Percentiles rank a stretch among this genome's conserved stretches.
phyloP scores from a whole-genome alignment of 2,113 vertebrate genomes.

The Oryzias curvinotus region DNA sequence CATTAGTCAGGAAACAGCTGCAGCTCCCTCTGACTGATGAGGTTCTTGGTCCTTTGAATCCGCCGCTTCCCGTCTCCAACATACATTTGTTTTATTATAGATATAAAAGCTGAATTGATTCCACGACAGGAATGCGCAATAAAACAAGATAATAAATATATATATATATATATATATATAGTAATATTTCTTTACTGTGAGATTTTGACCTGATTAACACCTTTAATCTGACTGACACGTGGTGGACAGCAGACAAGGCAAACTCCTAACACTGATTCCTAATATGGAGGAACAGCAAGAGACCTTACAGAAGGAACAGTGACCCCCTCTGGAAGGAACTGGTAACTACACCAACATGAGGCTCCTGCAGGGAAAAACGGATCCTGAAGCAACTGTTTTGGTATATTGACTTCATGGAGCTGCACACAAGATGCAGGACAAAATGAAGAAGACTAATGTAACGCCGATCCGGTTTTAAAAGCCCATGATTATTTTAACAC shows the following conservation, averaged over 20 bases:
- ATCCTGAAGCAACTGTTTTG: background rate
- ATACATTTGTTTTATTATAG: background rate
- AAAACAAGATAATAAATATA: too few relatives aligned
- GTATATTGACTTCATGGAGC: background rate
- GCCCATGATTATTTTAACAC: too few relatives aligned
- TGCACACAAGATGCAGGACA: background rate
- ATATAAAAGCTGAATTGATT: too few relatives aligned
- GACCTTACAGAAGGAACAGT: slow-evolving; percentile 43
- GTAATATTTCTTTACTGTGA: too few relatives aligned
- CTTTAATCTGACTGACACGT: too few relatives aligned
- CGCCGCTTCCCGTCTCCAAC: slow-evolving; percentile 15
- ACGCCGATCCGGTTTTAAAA: too few relatives aligned
- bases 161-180: too few relatives aligned
- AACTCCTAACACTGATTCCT: slow-evolving; percentile 3
- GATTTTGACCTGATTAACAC: too few relatives aligned
- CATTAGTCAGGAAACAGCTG: slow-evolving; percentile 11
- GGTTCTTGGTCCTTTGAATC: slow-evolving; percentile 16
- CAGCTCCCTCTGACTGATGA: slow-evolving; percentile 16
- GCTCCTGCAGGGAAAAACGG: background rate
- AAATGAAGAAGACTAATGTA: background rate
- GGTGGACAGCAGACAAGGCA: slow-evolving; percentile 37
- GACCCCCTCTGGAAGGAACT: slow-evolving; percentile 56
- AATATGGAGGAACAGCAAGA: too few relatives aligned
- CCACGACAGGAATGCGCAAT: too few relatives aligned
- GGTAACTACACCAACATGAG: background rate